phyloP scores from a whole-genome alignment of 2,113 vertebrate genomes.

The Phrynocephalus versicolor region DNA sequence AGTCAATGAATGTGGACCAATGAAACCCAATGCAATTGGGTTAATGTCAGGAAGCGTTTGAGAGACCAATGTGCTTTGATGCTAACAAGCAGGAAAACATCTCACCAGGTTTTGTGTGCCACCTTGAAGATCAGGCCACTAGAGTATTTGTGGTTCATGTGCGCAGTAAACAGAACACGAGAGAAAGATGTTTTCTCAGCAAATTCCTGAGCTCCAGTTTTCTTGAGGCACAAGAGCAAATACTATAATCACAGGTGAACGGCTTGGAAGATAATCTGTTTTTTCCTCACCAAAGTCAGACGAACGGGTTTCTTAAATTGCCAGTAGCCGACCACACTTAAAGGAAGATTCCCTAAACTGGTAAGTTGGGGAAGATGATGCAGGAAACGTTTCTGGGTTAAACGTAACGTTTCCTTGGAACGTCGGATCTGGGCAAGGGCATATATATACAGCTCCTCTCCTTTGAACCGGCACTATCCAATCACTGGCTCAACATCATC shows the following conservation, averaged over 20 bases:
- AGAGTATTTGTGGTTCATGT: not conserved
- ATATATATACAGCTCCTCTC: slow-evolving; percentile 7
- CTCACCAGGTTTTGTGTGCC: not conserved
- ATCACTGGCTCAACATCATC: not conserved
- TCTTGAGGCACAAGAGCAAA: not conserved
- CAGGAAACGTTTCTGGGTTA: not conserved
- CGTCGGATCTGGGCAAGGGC: not conserved
- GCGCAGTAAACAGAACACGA: not conserved
- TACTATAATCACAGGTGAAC: not conserved
- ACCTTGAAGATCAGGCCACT: not conserved
- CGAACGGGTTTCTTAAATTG: not conserved
- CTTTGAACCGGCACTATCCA: not conserved
- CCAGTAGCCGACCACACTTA: not conserved
- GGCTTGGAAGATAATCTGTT: slow-evolving; percentile 3
- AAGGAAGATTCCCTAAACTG: not conserved
- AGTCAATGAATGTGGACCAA: no score
- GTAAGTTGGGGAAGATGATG: not conserved
- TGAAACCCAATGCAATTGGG: no score
- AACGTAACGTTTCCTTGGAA: not conserved
- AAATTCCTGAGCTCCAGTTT: not conserved
- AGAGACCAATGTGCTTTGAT: not conserved
- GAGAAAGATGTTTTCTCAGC: not conserved
- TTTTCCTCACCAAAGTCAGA: not conserved
- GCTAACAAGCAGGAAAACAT: not conserved
- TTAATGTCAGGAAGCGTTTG: no score